Base-by-base conservation (phyloP, 2,113 vertebrate species). In the Epinephelus moara region DNA sequence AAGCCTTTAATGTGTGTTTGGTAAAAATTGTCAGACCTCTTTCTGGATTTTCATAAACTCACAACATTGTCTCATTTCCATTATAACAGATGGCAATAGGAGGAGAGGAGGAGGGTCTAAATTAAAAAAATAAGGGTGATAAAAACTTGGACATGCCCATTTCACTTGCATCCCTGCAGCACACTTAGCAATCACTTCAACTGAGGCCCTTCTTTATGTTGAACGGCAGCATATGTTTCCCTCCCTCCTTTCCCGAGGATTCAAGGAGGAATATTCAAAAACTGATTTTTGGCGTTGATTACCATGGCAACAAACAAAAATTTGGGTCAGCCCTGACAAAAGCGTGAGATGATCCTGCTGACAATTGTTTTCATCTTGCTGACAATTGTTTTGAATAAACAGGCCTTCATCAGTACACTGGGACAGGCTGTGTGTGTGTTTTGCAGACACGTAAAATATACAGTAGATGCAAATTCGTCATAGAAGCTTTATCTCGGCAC, bases 301-400 rank as follows among this genome's bases (percentile, higher is more conserved):
- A 78, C 86, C 88, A 86, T 88, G 76, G 84, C 84, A 91, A 91
- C 88, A 73, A 78, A 69, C 49, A 49, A 2, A 84, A 83, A 91
- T 85, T 59, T 91, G 81, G 90, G 90, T 91, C 88, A 91, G 17
- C 45, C 40, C 45, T 70, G 68, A 88, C 86, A 91, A 86, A 66
- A 70, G 61, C 42, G 47, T 21, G 49, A 84, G 56, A 86, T 74
- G 68, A 82, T 84, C 62, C 63, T 63, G 40, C 73, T 62, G 67
- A 78, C 74, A 85, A 60, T 23, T 81, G 78, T 47, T 81, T 81
- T 66, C 25, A 61, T 64, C 52, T 27, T 55, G 19, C 60, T 62
- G 53, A 77, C 52, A 82, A 64, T 52, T 78, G 59, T 70, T 67
- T 50, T 37, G 17, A 30, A 75, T 40, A 52, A 19, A 4, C 2